Conservation (phyloP, 2,113 vertebrate genomes). For the Athene cunicularia region DNA sequence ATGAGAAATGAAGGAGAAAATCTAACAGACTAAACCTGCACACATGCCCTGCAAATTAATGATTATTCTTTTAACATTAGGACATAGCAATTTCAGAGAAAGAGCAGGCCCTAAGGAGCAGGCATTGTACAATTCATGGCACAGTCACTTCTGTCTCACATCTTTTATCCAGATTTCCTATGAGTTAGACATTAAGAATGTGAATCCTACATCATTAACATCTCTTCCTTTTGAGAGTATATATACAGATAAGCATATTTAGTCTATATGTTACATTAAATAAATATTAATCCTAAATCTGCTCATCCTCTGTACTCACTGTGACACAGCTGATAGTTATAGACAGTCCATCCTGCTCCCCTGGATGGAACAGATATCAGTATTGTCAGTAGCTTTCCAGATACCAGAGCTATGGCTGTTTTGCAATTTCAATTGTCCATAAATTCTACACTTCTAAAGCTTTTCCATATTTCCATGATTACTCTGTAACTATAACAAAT, state of each 20-base stretch:
- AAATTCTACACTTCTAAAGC: not conserved
- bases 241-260: not conserved
- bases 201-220: not conserved
- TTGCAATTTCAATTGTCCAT: not conserved
- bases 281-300: not conserved
- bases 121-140: not conserved
- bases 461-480: not conserved
- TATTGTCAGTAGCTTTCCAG: not conserved
- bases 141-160: not conserved
- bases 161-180: not conserved
- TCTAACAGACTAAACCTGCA: not conserved
- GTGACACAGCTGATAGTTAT: not conserved
- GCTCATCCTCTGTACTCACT: not conserved
- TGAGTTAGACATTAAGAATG: not conserved
- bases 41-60: not conserved
- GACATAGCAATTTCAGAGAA: not conserved
- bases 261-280: not conserved
- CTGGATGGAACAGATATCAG: not conserved
- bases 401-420: not conserved
- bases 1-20: not conserved
- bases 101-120: not conserved
- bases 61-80: not conserved
- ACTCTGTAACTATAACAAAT: not conserved
- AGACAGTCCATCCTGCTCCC: not conserved
- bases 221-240: not conserved